Percentiles rank a stretch among this genome's conserved stretches.
Conservation (phyloP, 2,113 vertebrate genomes). For the Chaetura pelagica region DNA sequence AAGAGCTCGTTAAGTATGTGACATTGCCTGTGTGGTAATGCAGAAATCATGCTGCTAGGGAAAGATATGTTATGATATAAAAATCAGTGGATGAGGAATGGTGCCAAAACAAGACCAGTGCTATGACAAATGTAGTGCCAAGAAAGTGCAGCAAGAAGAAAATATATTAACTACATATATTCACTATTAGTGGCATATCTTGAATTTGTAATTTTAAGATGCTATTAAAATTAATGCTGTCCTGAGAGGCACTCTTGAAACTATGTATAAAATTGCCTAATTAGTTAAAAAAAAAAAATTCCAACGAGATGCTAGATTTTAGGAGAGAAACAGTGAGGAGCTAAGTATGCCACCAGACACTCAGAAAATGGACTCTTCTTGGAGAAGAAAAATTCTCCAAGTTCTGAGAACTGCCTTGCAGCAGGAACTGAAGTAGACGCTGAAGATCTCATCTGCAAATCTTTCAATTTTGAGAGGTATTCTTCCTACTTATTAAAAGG, state of each 20-base stretch:
- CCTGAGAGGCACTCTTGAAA: conserved; percentile 18
- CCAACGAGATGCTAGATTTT: not conserved
- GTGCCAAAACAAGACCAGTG: conserved; percentile 11
- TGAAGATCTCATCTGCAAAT: conserved; percentile 5
- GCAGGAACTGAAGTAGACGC: not conserved
- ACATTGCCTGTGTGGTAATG: not conserved
- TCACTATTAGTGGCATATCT: not conserved
- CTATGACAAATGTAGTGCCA: conserved; percentile 2
- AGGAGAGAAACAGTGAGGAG: not conserved
- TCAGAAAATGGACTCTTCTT: not conserved
- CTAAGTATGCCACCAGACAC: not conserved
- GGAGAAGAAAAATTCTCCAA: not conserved
- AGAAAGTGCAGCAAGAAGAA: not conserved
- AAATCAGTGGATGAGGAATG: conserved; percentile 14
- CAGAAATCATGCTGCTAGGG: conserved; percentile 1
- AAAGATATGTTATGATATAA: conserved; percentile 1
- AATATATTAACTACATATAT: conserved; percentile 5
- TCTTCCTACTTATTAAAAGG: conserved; percentile 40
- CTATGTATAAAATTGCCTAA: conserved; percentile 2
- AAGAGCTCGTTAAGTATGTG: conserved; percentile 10
- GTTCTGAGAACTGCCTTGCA: conserved; percentile 17
- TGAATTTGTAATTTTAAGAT: conserved; percentile 37
- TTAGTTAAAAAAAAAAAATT: not conserved
- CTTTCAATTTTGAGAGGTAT: conserved; percentile 7
- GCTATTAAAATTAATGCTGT: conserved; percentile 35